Percentiles rank a stretch among this genome's conserved stretches.
These are phyloP conservation scores for Lepidurus arcticus DNA, from an alignment of 1,140 invertebrate genomes.

Conservation along the genomic window DNA sequence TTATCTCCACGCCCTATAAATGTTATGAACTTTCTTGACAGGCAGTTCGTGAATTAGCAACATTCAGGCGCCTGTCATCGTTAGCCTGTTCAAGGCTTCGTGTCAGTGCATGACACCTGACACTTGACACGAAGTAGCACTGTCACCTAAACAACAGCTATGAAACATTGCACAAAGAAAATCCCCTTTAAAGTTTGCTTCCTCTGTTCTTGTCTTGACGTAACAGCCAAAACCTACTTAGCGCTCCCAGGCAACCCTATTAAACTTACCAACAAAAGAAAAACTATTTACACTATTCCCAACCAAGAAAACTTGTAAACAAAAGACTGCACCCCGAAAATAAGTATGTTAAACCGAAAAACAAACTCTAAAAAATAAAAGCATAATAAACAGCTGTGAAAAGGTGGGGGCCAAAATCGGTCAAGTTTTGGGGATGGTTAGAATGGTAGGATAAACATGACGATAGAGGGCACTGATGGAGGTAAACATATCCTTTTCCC, in stretches of 20 bases:
- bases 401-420: too few species aligned
- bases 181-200: not conserved
- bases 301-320: too few species aligned
- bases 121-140: too few species aligned
- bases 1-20: too few species aligned
- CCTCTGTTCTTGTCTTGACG: not conserved
- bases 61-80: not conserved
- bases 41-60: slow-evolving; percentile 1
- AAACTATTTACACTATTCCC: too few species aligned
- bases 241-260: too few species aligned
- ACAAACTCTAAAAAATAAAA: slow-evolving; percentile 12
- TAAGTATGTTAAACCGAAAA: not conserved
- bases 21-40: not conserved
- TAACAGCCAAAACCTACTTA: too few species aligned
- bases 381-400: not conserved
- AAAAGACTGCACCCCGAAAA: not conserved
- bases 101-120: not conserved
- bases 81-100: slow-evolving; percentile 6
- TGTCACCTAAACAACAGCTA: not conserved
- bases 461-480: not conserved
- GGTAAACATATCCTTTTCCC: not conserved
- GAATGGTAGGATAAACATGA: not conserved
- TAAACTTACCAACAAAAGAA: too few species aligned
- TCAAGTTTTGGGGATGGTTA: not conserved
- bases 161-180: not conserved